A percentile compares a stretch with the other conserved stretches of the same genome.
Conservation (phyloP, 2,797 vertebrate genomes). For the Sphenopsis melanotis region DNA sequence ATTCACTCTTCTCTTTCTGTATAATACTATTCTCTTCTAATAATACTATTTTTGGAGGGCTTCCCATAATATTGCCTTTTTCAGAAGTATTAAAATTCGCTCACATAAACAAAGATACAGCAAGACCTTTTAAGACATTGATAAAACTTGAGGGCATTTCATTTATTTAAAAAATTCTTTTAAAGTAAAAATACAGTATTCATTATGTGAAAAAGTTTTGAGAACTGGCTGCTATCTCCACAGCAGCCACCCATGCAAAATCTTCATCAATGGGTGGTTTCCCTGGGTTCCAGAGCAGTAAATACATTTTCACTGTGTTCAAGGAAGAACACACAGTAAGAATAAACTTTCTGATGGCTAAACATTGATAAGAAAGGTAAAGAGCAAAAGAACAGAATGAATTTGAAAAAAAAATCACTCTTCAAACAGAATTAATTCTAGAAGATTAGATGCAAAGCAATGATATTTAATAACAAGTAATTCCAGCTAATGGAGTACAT, state of each 20-base stretch:
- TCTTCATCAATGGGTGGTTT: neutral
- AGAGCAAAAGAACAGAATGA: neutral
- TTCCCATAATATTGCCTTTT: neutral
- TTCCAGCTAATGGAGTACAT: neutral
- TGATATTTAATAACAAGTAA: neutral
- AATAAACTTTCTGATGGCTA: neutral
- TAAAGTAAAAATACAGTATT: neutral
- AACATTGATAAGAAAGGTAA: neutral
- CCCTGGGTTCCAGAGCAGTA: neutral
- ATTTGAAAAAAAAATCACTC: neutral
- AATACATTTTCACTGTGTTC: neutral
- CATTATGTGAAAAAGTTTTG: neutral
- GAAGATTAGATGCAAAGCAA: neutral
- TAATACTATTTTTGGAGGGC: neutral
- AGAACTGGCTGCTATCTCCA: neutral
- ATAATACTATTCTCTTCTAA: neutral
- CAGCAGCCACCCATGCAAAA: neutral
- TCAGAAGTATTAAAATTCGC: neutral
- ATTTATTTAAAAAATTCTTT: neutral
- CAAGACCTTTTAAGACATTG: neutral
- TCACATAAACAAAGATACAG: neutral
- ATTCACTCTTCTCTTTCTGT: neutral
- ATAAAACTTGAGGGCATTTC: neutral
- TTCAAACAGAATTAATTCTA: neutral
- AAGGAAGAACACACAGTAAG: neutral